Evolutionary conservation across 2,797 vertebrate genomes (phyloP).

Genomic region (Phaenicophaeus curvirostris): DNA sequence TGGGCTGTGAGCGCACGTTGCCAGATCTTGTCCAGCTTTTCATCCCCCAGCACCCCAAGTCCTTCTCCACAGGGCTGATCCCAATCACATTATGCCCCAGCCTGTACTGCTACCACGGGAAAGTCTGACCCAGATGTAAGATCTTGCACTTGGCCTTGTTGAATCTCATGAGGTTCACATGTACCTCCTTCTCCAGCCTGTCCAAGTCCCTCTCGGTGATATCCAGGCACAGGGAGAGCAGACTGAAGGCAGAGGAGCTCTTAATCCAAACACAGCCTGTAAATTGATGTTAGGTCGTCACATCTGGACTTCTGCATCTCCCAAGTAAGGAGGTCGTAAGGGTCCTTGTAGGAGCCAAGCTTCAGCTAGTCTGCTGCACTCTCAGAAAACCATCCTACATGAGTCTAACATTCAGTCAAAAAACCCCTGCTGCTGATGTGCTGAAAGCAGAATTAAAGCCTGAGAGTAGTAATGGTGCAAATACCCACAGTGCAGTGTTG

Average conservation of each 20-base stretch:
- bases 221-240: neutral
- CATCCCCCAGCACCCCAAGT: no score
- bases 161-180: no score
- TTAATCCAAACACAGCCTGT: neutral
- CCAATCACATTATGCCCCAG: no score
- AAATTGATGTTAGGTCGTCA: neutral
- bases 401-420: neutral
- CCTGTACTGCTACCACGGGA: no score
- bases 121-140: no score
- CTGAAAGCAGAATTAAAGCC: neutral
- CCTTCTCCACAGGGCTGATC: no score
- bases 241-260: neutral
- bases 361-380: no score
- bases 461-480: accelerated
- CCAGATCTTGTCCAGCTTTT: no score
- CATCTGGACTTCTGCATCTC: neutral
- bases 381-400: neutral
- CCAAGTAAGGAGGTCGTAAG: neutral
- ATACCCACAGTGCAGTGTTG: accelerated
- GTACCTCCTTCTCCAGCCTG: no score
- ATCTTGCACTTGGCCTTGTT: no score
- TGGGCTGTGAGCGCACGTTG: no score
- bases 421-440: neutral
- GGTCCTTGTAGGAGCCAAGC: neutral
- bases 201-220: no score